Base-by-base conservation (phyloP, 2,113 vertebrate species). In the Thamnophis sirtalis region DNA sequence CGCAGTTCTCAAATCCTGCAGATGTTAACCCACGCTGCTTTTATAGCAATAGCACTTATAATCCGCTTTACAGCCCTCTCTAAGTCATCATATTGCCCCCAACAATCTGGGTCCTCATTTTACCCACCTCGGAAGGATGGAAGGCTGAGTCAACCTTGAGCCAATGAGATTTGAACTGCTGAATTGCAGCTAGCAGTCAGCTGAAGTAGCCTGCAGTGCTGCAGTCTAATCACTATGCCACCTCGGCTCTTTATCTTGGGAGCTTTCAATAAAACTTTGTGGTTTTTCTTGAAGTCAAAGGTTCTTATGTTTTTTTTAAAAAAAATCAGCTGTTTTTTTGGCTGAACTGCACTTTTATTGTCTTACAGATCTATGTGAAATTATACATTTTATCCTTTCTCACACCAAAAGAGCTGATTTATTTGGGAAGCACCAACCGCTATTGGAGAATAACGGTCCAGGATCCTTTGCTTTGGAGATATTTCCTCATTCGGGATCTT, bases 381-480 rank as follows among this genome's bases (percentile, higher is more conserved):
- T 97, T 99, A 92, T 97, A 97, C 56, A 98, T 99, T 92, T 97
- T 99, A 98, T 98, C 98, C n/a, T 98, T 98, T 94, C 98, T 99
- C 80, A 98, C 98, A 17, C 98, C 99, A 21, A 97, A 96, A 93
- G 98, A 99, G 56, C 89, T 99, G 88, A 99, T 98, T 94, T 96
- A 93, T 43, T 95, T 99, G 93, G 99, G 99, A 91, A 98, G 98
- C 93, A 98, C 98, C 6, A 98, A 96, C 94, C 97, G 19, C 1
- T 99, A 99, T 51, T 99, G 99, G 99, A 98, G 98, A 87, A 96
- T 96, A 24, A 95, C 98, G 93, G 98, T 98, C 17, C 97, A 96
- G 92, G 99, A 99, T 93, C 98, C 98, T 0, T 93, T 99, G 95
- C 96, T 99, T 68, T 99, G 99, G 99, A 97, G 97, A 91, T 99